These are phyloP conservation scores for Camponotus fellah DNA, from an alignment of 2,888 invertebrate genomes.

Conservation along the genomic window DNA sequence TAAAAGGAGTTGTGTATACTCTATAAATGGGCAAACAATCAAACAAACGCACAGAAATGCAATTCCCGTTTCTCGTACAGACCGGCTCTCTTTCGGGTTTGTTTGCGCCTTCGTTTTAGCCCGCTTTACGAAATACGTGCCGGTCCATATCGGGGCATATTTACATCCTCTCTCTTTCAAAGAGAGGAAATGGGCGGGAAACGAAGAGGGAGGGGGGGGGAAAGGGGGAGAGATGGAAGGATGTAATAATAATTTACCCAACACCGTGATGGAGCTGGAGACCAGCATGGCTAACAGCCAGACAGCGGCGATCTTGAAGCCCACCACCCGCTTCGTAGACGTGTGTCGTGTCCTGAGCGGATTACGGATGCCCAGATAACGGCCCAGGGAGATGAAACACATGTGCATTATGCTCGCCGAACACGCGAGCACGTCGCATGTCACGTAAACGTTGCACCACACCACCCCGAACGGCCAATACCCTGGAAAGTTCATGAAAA, in stretches of 20 bases:
- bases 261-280: conserved; percentile 94
- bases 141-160: neutral
- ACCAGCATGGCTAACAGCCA: conserved; percentile 97
- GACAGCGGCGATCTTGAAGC: conserved; percentile 95
- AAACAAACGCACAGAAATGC: neutral
- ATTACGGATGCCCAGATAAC: conserved; percentile 95
- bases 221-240: neutral
- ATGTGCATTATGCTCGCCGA: conserved; percentile 98
- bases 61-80: neutral
- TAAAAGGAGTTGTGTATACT: conserved; percentile 25
- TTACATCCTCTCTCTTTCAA: neutral
- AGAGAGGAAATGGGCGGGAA: neutral
- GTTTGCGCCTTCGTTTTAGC: conserved; percentile 21
- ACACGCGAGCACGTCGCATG: conserved; percentile 98
- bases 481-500: conserved; percentile 88
- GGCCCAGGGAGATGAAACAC: conserved; percentile 96
- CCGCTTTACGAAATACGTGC: conserved; percentile 36
- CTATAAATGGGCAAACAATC: conserved; percentile 12
- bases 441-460: conserved; percentile 98
- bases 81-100: neutral
- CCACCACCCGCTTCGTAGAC: conserved; percentile 93
- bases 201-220: neutral
- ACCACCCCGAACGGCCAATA: conserved; percentile 97
- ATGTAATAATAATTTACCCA: conserved; percentile 89
- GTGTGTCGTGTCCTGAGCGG: conserved; percentile 95